phyloP scores from a whole-genome alignment of 1,140 invertebrate species.

The Drosophila kohkoa region DNA sequence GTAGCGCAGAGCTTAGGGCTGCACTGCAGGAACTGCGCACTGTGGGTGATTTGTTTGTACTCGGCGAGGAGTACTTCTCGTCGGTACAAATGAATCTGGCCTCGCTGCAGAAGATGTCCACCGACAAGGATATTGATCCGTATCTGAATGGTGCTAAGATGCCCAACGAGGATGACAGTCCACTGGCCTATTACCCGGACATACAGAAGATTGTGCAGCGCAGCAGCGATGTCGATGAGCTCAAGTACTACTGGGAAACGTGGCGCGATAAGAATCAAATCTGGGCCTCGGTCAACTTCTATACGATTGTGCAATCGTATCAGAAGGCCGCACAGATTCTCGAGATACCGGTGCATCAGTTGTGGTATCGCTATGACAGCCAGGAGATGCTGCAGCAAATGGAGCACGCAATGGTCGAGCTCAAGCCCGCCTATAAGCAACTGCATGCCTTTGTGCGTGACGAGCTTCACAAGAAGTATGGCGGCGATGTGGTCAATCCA shows the following conservation, averaged over 20 bases:
- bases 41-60: conserved; percentile 70
- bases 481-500: conserved; percentile 87
- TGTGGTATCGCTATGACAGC: conserved; percentile 85
- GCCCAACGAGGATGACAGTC: conserved; percentile 75
- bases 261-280: conserved; percentile 79
- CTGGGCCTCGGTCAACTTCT: conserved; percentile 78
- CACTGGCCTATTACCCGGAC: conserved; percentile 75
- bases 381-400: conserved; percentile 86
- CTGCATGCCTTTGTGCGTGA: conserved; percentile 94
- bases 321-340: conserved; percentile 70
- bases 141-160: conserved; percentile 76
- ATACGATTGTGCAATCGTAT: conserved; percentile 76
- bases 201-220: conserved; percentile 75
- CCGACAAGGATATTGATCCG: conserved; percentile 82
- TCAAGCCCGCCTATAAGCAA: conserved; percentile 93
- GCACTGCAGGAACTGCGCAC: conserved; percentile 70
- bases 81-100: conserved; percentile 74
- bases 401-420: conserved; percentile 86
- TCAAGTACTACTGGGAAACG: conserved; percentile 81
- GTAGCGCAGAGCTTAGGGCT: conserved; percentile 49
- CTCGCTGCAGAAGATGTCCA: conserved; percentile 68
- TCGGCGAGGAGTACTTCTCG: conserved; percentile 80
- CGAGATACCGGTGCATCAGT: conserved; percentile 68
- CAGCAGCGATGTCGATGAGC: conserved; percentile 70
- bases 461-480: conserved; percentile 90